phyloP scores from a whole-genome alignment of 1,140 invertebrate genomes.

The Xylocopa sonorina region DNA sequence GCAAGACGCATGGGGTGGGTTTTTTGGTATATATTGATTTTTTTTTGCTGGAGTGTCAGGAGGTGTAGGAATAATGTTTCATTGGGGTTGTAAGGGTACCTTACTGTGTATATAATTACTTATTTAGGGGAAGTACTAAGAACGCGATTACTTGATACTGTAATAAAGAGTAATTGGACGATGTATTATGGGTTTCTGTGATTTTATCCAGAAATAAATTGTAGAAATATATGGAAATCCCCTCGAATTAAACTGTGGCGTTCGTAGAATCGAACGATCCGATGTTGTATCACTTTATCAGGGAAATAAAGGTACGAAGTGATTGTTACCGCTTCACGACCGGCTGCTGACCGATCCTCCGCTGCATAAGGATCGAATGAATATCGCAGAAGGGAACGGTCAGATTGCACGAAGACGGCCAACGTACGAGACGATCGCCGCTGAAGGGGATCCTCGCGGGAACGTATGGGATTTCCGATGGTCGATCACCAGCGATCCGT shows the following conservation, averaged over 20 bases:
- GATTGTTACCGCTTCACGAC: conserved; percentile 40
- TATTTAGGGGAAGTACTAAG: too few relatives aligned
- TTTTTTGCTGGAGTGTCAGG: too few relatives aligned
- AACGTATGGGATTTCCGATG: conserved; percentile 65
- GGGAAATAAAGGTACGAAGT: background rate
- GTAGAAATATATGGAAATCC: background rate
- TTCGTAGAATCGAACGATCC: background rate
- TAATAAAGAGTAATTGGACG: too few relatives aligned
- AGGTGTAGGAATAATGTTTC: too few relatives aligned
- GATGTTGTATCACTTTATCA: conserved; percentile 28
- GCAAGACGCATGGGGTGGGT: too few relatives aligned
- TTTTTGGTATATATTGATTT: too few relatives aligned
- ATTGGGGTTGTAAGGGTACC: too few relatives aligned
- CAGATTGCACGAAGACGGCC: conserved; percentile 10
- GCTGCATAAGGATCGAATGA: conserved; percentile 43
- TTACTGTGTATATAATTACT: too few relatives aligned
- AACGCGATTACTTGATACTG: too few relatives aligned
- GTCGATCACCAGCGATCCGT: conserved; percentile 59
- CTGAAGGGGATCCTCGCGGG: conserved; percentile 63
- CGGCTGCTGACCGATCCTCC: background rate
- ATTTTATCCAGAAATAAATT: too few relatives aligned
- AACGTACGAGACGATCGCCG: background rate
- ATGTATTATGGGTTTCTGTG: too few relatives aligned
- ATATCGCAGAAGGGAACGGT: conserved; percentile 33
- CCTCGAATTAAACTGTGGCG: background rate